Percentiles rank a stretch among this genome's conserved stretches.
Conservation (phyloP, 2,888 invertebrate species). For the Cantharis nigra region DNA sequence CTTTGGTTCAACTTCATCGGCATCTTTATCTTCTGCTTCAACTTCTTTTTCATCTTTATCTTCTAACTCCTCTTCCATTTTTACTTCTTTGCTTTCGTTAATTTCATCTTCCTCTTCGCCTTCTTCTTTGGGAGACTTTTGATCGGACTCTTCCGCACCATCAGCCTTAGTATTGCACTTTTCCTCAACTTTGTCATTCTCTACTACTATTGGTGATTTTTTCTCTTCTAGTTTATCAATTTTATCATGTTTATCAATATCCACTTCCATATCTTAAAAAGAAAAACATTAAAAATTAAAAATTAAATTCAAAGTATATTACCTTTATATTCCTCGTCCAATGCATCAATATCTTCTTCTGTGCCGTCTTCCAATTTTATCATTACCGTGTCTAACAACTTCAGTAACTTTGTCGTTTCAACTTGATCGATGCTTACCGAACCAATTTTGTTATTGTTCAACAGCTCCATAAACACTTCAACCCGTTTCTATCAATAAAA, state of each 20-base stretch:
- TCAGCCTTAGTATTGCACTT: not conserved
- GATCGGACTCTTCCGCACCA: not conserved
- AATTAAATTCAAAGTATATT: not conserved
- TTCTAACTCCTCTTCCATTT: constrained; percentile 43
- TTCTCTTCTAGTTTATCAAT: constrained; percentile 25
- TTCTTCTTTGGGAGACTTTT: constrained; percentile 23
- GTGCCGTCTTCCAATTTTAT: constrained; percentile 94
- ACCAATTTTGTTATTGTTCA: constrained; percentile 75
- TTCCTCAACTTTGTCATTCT: constrained; percentile 3
- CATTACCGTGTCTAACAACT: constrained; percentile 92
- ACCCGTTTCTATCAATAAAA: constrained; percentile 72
- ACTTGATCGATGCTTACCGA: constrained; percentile 84
- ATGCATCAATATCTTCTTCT: constrained; percentile 82
- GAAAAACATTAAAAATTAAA: not conserved
- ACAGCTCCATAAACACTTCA: constrained; percentile 84
- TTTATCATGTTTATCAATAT: constrained; percentile 40
- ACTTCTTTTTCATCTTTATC: constrained; percentile 46
- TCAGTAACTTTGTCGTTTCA: constrained; percentile 79
- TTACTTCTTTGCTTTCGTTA: constrained; percentile 34
- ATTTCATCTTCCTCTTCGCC: constrained; percentile 29
- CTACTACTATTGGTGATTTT: constrained; percentile 9
- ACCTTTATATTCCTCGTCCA: constrained; percentile 70
- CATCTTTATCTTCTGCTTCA: constrained; percentile 57
- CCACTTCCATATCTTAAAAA: constrained; percentile 40
- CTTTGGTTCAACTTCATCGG: not conserved